Base-by-base conservation (phyloP, 2,113 vertebrate species). In the Poeciliopsis prolifica region DNA sequence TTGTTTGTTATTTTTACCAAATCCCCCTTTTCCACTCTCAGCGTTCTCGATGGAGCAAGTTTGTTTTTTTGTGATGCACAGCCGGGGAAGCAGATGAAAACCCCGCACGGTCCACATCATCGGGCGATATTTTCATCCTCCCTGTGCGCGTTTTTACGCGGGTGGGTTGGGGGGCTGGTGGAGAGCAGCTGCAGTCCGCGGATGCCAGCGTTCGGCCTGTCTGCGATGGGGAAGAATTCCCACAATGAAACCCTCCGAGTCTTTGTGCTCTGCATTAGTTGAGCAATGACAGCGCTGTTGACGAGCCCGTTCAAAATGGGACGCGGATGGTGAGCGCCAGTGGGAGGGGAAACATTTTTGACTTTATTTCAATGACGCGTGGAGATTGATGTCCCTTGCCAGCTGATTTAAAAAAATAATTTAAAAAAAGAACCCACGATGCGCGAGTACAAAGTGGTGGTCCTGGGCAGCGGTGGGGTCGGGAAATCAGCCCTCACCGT, bases 361-460 rank as follows among this genome's bases (percentile, higher is more conserved):
- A 48, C 44, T 48, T 76, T 26, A 44, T 87, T 82, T 87, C 86
- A 82, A 90, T 91, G 93, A 82, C 87, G 87, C 88, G 82, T 75
- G 78, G 75, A 86, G 86, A 84, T 68, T 91, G 85, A 82, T 68
- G 58, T 74, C 51, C 51, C 66, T 35, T 74, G 22, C 64, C 82
- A 83, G 78, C 81, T 75, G 68, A 81, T 81, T 71, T 40, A n/a
- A 58, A 31, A 31, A 31, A 31, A 31, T 4, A 31, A 31, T n/a
- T n/a, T n/a, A 31, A 31, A 31, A 31, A 31, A 31, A 29, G 29
- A 66, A 81, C 72, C 80, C 87, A 86, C 80, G 88, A 98, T 98
- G 97, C 96, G 97, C 83, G 97, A 98, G 95, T 98, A 97, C 88
- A 98, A 98, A 94, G 97, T 98, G 95, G 97, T 98, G 95, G 97